Conservation (phyloP, 2,797 vertebrate species). For the Sebastes diploproa region DNA sequence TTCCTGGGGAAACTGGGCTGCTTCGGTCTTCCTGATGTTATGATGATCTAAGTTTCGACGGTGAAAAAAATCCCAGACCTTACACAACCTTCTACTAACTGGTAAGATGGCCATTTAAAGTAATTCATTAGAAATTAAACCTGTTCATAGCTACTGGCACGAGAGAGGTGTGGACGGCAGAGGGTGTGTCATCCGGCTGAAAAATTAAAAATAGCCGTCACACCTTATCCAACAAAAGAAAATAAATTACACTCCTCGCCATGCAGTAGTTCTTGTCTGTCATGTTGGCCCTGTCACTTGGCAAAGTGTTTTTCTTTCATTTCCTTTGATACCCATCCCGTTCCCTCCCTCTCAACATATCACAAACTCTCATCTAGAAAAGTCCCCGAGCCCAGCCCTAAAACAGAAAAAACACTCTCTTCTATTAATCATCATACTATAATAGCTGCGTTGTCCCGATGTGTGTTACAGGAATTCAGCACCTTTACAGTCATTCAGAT, state of each 20-base stretch:
- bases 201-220: background rate
- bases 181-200: constrained; percentile 11
- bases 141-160: background rate
- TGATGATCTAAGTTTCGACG: background rate
- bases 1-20: background rate
- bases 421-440: background rate
- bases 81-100: background rate
- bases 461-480: background rate
- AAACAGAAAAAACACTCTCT: background rate
- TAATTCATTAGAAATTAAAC: background rate
- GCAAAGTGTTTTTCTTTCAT: background rate
- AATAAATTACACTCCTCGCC: background rate
- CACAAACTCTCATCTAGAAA: constrained; percentile 1
- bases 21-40: background rate
- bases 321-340: background rate
- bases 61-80: background rate
- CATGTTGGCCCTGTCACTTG: background rate
- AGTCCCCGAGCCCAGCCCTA: constrained; percentile 19
- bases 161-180: background rate
- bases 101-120: background rate
- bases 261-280: constrained; percentile 17
- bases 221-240: background rate
- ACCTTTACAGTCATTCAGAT: background rate
- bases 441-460: constrained; percentile 3
- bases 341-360: constrained; percentile 8